Conservation (phyloP, 2,797 vertebrate genomes). For the Apogon talboti region DNA sequence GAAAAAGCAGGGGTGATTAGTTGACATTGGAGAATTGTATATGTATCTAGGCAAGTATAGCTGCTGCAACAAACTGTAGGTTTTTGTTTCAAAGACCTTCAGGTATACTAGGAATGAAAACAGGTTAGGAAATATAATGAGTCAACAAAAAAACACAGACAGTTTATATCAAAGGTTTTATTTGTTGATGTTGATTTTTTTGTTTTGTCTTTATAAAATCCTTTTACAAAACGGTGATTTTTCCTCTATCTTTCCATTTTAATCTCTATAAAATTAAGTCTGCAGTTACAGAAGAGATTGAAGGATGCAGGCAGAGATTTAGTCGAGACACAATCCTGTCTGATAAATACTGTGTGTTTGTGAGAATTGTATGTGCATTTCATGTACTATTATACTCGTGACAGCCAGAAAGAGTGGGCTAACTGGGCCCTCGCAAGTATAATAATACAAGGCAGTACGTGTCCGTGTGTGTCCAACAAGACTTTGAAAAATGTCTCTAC, state of each 20-base stretch:
- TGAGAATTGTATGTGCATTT: conserved; percentile 40
- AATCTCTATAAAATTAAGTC: conserved; percentile 76
- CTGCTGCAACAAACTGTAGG: not conserved
- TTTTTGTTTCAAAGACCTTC: not conserved
- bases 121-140: not conserved
- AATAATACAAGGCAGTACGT: conserved; percentile 59
- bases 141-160: conserved; percentile 15
- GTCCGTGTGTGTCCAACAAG: conserved; percentile 34
- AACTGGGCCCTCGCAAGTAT: conserved; percentile 28
- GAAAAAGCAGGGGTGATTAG: conserved; percentile 6
- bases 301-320: conserved; percentile 68
- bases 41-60: not conserved
- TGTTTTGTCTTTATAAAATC: conserved; percentile 78
- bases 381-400: conserved; percentile 47
- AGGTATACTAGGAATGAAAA: not conserved
- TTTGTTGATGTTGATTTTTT: conserved; percentile 63
- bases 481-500: conserved; percentile 48
- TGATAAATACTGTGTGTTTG: conserved; percentile 56
- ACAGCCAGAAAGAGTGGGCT: conserved; percentile 21
- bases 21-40: not conserved
- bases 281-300: conserved; percentile 66
- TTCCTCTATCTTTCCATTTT: conserved; percentile 65
- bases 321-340: conserved; percentile 43
- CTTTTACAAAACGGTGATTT: conserved; percentile 78
- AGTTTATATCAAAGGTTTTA: conserved; percentile 77